A percentile compares a stretch with the other conserved stretches of the same genome.
Evolutionary conservation across 2,888 invertebrate genomes (phyloP).

Genomic region (Atherix ibis): DNA sequence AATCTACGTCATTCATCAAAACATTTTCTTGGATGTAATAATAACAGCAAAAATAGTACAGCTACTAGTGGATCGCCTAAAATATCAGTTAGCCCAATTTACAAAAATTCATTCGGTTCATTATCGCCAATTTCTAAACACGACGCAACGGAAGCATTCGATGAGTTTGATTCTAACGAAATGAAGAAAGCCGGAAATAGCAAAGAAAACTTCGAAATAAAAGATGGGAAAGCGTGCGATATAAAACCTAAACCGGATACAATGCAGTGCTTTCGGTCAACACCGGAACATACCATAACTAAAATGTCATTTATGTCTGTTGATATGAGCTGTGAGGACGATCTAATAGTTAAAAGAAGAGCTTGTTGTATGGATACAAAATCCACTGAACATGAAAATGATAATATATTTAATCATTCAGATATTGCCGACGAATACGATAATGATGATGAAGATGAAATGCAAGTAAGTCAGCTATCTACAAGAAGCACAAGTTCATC

Average conservation of each 20-base stretch:
- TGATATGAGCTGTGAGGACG: constrained; percentile 22
- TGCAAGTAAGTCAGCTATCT: constrained; percentile 24
- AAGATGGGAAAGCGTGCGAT: no score
- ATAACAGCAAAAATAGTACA: background rate
- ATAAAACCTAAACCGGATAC: background rate
- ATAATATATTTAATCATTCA: constrained; percentile 4
- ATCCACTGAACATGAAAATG: constrained; percentile 12
- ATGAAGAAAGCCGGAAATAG: constrained; percentile 1
- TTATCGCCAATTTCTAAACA: constrained; percentile 26
- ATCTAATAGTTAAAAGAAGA: constrained; percentile 19
- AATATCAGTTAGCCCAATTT: constrained; percentile 17
- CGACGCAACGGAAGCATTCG: background rate
- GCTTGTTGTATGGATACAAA: constrained; percentile 16
- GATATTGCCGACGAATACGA: constrained; percentile 1
- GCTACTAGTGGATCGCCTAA: background rate
- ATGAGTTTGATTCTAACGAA: background rate
- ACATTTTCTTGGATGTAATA: no score
- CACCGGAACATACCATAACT: constrained; percentile 11
- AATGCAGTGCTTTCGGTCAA: constrained; percentile 5
- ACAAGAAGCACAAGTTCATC: constrained; percentile 16
- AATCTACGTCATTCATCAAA: no score
- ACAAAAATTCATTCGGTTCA: constrained; percentile 26
- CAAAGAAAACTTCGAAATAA: background rate
- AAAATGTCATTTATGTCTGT: no score
- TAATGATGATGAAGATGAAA: constrained; percentile 17